Conservation (phyloP, 2,113 vertebrate genomes). For the Lycaon pictus region DNA sequence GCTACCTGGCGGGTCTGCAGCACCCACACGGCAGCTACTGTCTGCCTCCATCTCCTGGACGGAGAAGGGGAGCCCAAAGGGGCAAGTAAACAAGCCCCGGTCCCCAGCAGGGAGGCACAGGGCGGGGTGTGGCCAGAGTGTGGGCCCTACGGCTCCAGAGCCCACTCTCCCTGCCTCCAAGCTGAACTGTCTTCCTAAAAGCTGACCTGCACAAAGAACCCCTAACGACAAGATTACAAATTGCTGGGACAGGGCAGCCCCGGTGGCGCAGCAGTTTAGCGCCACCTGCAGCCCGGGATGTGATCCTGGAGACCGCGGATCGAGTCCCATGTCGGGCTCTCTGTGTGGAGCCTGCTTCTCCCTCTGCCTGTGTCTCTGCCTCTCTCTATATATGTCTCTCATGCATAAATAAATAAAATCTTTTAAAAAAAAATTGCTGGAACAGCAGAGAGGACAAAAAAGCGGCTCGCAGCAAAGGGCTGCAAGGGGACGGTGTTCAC, state of each 20-base stretch:
- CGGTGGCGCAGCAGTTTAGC: too few relatives aligned
- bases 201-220: neutral
- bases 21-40: neutral
- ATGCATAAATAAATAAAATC: too few relatives aligned
- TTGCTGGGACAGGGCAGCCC: neutral
- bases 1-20: neutral
- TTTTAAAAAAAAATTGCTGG: neutral
- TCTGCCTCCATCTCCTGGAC: neutral
- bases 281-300: too few relatives aligned
- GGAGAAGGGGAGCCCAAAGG: neutral
- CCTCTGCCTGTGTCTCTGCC: too few relatives aligned
- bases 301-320: too few relatives aligned
- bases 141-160: neutral
- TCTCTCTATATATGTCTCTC: too few relatives aligned
- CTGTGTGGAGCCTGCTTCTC: too few relatives aligned
- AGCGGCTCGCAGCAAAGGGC: neutral
- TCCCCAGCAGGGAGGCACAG: neutral
- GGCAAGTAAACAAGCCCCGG: neutral
- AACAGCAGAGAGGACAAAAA: neutral
- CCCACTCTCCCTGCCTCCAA: neutral
- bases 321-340: too few relatives aligned
- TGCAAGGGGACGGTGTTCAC: rapidly evolving
- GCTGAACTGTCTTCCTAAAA: neutral
- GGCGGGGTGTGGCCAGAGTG: neutral
- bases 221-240: neutral